These are phyloP conservation scores for Phalacrocorax brasilianus DNA, from an alignment of 2,113 vertebrate genomes.

Conservation along the genomic window DNA sequence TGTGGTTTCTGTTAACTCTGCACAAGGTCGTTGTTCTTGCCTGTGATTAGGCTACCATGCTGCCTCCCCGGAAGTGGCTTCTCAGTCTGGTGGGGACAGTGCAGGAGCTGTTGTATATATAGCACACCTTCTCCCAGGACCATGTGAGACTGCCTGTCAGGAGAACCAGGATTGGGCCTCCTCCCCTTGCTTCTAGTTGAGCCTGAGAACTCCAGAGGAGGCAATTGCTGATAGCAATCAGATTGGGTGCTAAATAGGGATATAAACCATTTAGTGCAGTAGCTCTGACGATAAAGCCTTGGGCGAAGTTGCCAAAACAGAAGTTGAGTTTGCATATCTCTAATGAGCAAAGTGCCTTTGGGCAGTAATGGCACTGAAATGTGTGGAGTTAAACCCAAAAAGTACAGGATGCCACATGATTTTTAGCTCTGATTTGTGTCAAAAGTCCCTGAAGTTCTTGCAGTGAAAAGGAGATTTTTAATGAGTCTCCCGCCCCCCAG, in stretches of 20 bases:
- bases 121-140: not conserved
- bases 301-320: not conserved
- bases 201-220: not conserved
- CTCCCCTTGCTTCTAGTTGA: not conserved
- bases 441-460: not conserved
- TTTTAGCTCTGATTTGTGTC: not conserved
- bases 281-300: conserved; percentile 11
- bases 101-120: not conserved
- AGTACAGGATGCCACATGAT: not conserved
- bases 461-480: not conserved
- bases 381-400: not conserved
- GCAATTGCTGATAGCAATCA: conserved; percentile 15
- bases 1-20: not conserved
- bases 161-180: not conserved
- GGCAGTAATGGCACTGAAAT: not conserved
- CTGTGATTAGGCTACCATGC: not conserved
- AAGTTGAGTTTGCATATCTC: not conserved
- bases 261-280: conserved; percentile 16
- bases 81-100: not conserved
- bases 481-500: not conserved
- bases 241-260: conserved; percentile 15
- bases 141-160: not conserved
- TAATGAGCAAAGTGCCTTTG: not conserved
- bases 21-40: not conserved
- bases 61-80: not conserved